Conservation (phyloP, 2,888 invertebrate genomes). For the Apotomis capreana region DNA sequence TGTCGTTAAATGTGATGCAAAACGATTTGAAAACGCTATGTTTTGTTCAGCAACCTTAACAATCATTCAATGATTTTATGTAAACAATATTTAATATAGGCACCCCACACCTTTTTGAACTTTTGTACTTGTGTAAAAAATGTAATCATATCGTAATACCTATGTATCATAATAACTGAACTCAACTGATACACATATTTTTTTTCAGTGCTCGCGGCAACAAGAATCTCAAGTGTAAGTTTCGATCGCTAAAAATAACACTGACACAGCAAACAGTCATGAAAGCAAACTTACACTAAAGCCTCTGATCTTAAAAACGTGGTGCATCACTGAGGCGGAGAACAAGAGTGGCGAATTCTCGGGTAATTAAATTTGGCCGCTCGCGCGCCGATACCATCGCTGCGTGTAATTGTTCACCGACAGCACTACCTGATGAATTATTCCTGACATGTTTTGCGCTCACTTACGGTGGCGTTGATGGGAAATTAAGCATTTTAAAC, state of each 20-base stretch:
- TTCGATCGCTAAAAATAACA: too few species aligned
- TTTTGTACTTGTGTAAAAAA: too few species aligned
- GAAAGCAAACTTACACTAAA: too few species aligned
- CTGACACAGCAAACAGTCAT: too few species aligned
- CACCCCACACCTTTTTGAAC: too few species aligned
- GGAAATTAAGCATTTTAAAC: conserved; percentile 52
- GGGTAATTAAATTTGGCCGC: conserved; percentile 74
- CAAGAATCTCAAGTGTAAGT: neutral
- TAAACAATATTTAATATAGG: too few species aligned
- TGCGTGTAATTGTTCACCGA: conserved; percentile 63
- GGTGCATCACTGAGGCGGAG: conserved; percentile 47
- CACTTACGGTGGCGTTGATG: conserved; percentile 49
- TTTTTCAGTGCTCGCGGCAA: conserved; percentile 10
- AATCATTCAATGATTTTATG: too few species aligned
- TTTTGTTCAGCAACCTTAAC: too few species aligned
- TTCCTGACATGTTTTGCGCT: conserved; percentile 54
- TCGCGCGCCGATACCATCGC: conserved; percentile 65
- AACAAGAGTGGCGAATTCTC: conserved; percentile 66
- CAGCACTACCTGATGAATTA: conserved; percentile 55
- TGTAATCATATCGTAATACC: too few species aligned
- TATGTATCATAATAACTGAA: too few species aligned
- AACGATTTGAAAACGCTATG: too few species aligned
- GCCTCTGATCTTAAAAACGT: conserved; percentile 43
- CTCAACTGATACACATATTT: neutral
- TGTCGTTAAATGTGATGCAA: too few species aligned